Conservation (phyloP, 2,797 vertebrate species). For the Octomys mimax region DNA sequence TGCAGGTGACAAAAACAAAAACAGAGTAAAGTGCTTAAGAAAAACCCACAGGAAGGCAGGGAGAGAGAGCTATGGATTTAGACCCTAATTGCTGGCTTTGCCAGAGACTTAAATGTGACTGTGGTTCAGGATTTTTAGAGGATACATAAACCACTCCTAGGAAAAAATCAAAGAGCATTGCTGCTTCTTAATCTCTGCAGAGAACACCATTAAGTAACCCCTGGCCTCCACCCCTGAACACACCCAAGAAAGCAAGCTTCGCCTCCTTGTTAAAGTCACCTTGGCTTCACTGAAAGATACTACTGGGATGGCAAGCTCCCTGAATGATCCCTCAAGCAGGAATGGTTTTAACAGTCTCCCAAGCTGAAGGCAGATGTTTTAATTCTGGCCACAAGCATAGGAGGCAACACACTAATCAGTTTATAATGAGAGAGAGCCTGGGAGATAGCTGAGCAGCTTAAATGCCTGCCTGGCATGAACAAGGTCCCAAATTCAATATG, state of each 20-base stretch:
- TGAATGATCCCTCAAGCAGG: neutral
- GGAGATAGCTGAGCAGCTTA: no score
- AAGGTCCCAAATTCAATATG: no score
- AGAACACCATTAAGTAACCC: neutral
- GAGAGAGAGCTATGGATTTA: neutral
- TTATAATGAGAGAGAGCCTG: neutral
- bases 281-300: neutral
- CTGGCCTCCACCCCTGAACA: neutral
- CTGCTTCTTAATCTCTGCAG: neutral
- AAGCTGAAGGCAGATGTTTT: neutral
- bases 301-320: neutral
- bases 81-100: neutral
- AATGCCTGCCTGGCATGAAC: no score
- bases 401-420: neutral
- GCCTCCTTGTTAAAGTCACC: neutral
- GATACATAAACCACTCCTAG: neutral
- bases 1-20: constrained; percentile 1
- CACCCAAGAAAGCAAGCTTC: neutral
- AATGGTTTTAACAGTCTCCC: neutral
- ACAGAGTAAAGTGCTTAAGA: neutral
- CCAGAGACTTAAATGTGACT: neutral
- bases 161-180: neutral
- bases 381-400: neutral
- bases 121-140: neutral
- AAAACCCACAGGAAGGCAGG: neutral